These are phyloP conservation scores for Brachyrhaphis roseni DNA, from an alignment of 2,797 vertebrate genomes.

Conservation along the genomic window DNA sequence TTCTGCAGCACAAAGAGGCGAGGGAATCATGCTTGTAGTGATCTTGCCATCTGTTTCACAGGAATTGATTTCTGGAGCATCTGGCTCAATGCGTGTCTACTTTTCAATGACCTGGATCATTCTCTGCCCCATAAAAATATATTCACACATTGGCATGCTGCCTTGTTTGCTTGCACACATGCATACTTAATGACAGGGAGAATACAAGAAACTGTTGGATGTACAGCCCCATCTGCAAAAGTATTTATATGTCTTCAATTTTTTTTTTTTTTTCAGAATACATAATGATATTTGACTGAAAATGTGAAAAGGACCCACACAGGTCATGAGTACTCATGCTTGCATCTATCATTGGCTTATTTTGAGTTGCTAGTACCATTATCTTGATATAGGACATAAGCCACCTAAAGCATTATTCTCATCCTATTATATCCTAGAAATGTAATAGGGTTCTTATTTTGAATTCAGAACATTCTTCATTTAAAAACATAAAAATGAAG, in stretches of 20 bases:
- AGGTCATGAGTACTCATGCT: neutral
- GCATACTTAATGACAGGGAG: neutral
- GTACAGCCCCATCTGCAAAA: neutral
- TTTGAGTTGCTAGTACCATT: neutral
- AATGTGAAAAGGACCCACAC: neutral
- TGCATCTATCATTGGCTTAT: neutral
- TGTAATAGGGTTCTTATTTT: neutral
- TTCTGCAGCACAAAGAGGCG: constrained; percentile 47
- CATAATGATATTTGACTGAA: neutral
- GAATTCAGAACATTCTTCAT: neutral
- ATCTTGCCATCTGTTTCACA: constrained; percentile 62
- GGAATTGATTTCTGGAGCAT: constrained; percentile 65
- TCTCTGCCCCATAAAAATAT: constrained; percentile 15
- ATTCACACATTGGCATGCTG: constrained; percentile 2
- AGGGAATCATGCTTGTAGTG: constrained; percentile 47
- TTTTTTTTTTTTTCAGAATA: neutral
- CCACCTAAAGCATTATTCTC: neutral
- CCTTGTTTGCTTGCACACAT: neutral
- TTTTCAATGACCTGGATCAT: constrained; percentile 63
- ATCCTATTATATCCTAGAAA: neutral
- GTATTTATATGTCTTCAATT: neutral
- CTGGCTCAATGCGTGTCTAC: constrained; percentile 58
- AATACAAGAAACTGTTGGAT: neutral
- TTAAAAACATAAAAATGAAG: neutral
- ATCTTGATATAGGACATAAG: neutral